Percentiles rank a stretch among this genome's conserved stretches.
These are phyloP conservation scores for Liasis olivaceus DNA, from an alignment of 2,797 vertebrate genomes.

Conservation along the genomic window DNA sequence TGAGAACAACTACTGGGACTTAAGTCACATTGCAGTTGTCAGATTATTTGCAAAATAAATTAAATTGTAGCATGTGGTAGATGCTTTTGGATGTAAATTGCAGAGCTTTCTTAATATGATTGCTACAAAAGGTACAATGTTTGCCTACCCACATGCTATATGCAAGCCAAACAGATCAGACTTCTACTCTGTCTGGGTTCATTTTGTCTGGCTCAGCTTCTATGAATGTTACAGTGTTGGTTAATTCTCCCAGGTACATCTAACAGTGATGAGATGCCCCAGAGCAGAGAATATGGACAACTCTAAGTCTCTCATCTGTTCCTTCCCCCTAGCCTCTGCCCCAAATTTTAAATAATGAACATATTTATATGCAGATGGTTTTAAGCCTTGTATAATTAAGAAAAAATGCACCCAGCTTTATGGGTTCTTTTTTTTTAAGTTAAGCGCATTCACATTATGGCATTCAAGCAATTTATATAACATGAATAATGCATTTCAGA, in stretches of 20 bases:
- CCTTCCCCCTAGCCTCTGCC: neutral
- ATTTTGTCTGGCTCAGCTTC: constrained; percentile 44
- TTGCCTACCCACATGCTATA: constrained; percentile 52
- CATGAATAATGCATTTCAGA: constrained; percentile 42
- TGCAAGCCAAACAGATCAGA: constrained; percentile 43
- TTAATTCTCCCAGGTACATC: constrained; percentile 51
- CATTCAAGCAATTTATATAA: constrained; percentile 41
- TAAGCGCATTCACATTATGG: constrained; percentile 48
- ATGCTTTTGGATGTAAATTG: constrained; percentile 55
- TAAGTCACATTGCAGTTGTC: constrained; percentile 44
- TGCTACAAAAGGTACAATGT: constrained; percentile 53
- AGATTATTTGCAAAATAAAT: constrained; percentile 55
- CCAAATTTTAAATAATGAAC: constrained; percentile 49
- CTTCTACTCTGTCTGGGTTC: constrained; percentile 34
- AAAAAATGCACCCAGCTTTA: constrained; percentile 23
- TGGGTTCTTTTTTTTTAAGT: constrained; percentile 29
- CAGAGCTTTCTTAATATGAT: constrained; percentile 46
- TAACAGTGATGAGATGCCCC: constrained; percentile 7
- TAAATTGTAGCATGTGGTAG: constrained; percentile 51
- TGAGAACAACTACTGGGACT: constrained; percentile 46
- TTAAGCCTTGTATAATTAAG: constrained; percentile 35
- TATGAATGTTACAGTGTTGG: constrained; percentile 35
- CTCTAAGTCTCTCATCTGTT: constrained; percentile 35
- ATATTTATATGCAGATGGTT: constrained; percentile 47
- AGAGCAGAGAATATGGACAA: constrained; percentile 47